Base-by-base conservation (phyloP, 2,113 vertebrate genomes). In the Tichodroma muraria region DNA sequence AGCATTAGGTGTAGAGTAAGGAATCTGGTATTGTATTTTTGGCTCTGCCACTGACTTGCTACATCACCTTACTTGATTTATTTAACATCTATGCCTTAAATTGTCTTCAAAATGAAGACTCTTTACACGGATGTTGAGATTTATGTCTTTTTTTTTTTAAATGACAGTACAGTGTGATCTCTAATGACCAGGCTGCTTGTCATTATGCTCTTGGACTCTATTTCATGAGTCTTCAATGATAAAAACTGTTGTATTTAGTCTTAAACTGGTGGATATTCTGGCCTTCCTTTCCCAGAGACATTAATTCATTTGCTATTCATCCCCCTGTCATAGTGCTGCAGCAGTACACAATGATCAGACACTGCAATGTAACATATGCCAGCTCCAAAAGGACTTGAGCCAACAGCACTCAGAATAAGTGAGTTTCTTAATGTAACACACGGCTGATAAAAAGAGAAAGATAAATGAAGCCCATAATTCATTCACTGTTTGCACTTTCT, bases 391-490 rank as follows among this genome's bases (percentile, higher is more conserved):
- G 89, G 50, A 88, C 61, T 37, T 57, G 90, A 85, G 95, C 91
- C 94, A 94, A 93, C 61, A 93, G 77, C 82, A 95, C 88, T 89
- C 90, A 81, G 47, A 85, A n/a, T 94, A 89, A 97, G 91, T 95
- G 90, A 93, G 53, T 94, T 95, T 80, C 76, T 76, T 44, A 90
- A 86, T 10, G 33, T 15, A 61, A 89, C 68, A 66, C 85, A 77
- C 0, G 16, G 76, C 90, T 97, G 93, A 96, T 89, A 92, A 85
- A 84, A 90, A 66, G 52, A 40, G 68, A 85, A 95, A 95, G 95
- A 94, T 31, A 44, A 78, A 95, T 59, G 75, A 90, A 90, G 37
- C 2, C 16, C 69, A 59, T 88, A 86, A 94, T 35, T 76, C 71
- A 77, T 92, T 93, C 86, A 76, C 52, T 57, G 28, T 42, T 85